Evolutionary conservation across 2,888 invertebrate species (phyloP).

Genomic region (Pristionchus fissidentatus): DNA sequence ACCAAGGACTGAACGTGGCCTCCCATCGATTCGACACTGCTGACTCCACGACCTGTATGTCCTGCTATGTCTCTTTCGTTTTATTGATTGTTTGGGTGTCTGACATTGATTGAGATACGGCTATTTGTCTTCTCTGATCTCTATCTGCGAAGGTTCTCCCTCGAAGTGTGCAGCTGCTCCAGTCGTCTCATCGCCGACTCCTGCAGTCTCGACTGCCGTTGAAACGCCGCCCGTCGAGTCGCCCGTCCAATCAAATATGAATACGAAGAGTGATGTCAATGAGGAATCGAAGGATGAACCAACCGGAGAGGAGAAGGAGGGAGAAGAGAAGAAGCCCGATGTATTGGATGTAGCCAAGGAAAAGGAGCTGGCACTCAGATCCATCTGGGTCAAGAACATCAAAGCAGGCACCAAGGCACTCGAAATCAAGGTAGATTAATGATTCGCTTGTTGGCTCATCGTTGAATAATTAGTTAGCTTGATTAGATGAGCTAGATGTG

Average conservation of each 20-base stretch:
- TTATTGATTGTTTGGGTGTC: background rate
- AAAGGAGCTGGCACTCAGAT: constrained; percentile 44
- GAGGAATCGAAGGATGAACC: background rate
- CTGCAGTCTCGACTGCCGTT: background rate
- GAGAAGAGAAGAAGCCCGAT: constrained; percentile 12
- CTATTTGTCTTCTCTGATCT: constrained; percentile 6
- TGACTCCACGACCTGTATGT: constrained; percentile 32
- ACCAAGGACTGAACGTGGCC: constrained; percentile 22
- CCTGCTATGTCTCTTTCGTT: background rate
- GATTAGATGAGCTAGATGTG: background rate
- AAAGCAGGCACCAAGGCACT: constrained; percentile 44
- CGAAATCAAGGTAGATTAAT: constrained; percentile 41
- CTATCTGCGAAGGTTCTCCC: constrained; percentile 18
- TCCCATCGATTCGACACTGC: constrained; percentile 14
- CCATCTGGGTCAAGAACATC: constrained; percentile 45
- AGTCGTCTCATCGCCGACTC: background rate
- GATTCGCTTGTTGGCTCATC: background rate
- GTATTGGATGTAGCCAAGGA: constrained; percentile 20
- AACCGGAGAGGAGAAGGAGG: background rate
- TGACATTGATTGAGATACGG: constrained; percentile 24
- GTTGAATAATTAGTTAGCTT: background rate
- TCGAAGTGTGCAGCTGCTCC: background rate
- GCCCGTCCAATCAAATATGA: background rate
- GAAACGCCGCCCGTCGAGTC: background rate
- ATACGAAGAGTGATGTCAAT: background rate